Base-by-base conservation (phyloP, 2,113 vertebrate species). In the Pithys albifrons region DNA sequence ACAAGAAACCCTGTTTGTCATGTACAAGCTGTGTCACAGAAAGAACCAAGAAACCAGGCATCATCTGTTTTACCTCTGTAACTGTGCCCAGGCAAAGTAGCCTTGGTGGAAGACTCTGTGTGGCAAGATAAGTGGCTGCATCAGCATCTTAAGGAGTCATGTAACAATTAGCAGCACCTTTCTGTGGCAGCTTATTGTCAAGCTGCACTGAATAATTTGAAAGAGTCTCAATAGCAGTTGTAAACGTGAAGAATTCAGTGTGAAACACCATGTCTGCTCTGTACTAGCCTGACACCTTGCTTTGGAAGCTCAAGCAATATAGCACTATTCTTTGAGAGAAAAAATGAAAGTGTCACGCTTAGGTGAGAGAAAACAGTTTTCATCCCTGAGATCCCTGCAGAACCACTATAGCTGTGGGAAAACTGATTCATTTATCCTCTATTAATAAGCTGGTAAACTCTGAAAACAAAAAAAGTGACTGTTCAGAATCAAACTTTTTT, bases 171-270 rank as follows among this genome's bases (percentile, higher is more conserved):
- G 33, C 69, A 49, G 52, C 57, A 70, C 25, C 31, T 41, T 90
- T 88, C 6, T 9, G 59, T 9, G 22, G 31, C 37, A 80, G 33
- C 27, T 85, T 22, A 18, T 48, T 92, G 43, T 28, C 82, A 80
- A 33, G 23, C 10, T 51, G 39, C 72, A 31, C 55, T 39, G 64
- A 89, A 31, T 43, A 58, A 45, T 58, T 82, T n/a, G 49, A 94
- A 76, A 46, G n/a, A 41, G 14, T 28, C 76, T 78, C 29, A 59
- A 22, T 24, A 35, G 39, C 52, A 19, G 51, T 10, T 67, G 19
- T 43, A 28, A 64, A 84, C 92, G 39, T 49, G 64, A 88, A 73
- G 80, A 88, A 86, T 70, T 83, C 55, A 43, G 18, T 39, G 79
- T 28, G 23, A 91, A 88, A 64, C 8, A 17, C 9, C 5, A 29